Evolutionary conservation across 2,888 invertebrate genomes (phyloP).

Genomic region (Metopia argyrocephala): DNA sequence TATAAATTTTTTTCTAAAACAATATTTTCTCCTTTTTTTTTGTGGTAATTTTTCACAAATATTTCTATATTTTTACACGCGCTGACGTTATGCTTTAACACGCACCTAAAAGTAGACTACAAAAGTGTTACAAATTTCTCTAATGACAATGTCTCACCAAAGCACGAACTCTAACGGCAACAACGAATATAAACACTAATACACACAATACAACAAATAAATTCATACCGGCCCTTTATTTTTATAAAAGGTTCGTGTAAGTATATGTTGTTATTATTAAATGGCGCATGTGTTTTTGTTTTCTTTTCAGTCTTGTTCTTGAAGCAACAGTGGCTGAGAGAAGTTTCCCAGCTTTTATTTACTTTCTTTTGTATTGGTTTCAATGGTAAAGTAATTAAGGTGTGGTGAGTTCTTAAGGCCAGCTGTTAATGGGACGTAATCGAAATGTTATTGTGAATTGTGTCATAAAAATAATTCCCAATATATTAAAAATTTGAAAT

Average conservation of each 20-base stretch:
- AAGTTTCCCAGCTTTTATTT: slow-evolving; percentile 4
- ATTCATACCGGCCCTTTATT: slow-evolving; percentile 51
- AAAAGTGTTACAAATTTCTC: slow-evolving; percentile 68
- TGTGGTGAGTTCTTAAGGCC: slow-evolving; percentile 29
- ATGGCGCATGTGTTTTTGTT: slow-evolving; percentile 51
- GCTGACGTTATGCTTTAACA: slow-evolving; percentile 70
- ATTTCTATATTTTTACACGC: slow-evolving; percentile 62
- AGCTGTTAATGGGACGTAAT: slow-evolving; percentile 19
- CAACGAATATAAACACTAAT: slow-evolving; percentile 12
- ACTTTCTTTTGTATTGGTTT: background rate
- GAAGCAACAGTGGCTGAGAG: slow-evolving; percentile 61
- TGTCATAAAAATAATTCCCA: no score
- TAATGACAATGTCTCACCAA: slow-evolving; percentile 62
- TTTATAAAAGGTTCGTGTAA: slow-evolving; percentile 23
- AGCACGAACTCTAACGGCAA: slow-evolving; percentile 16
- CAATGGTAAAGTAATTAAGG: slow-evolving; percentile 33
- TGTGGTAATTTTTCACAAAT: slow-evolving; percentile 40
- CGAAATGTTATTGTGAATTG: slow-evolving; percentile 44
- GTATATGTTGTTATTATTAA: slow-evolving; percentile 6
- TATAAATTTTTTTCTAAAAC: slow-evolving; percentile 33
- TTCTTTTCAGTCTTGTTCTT: slow-evolving; percentile 5
- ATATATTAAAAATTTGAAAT: no score
- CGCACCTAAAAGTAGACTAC: slow-evolving; percentile 77
- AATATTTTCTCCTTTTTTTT: slow-evolving; percentile 28
- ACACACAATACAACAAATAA: background rate